phyloP scores from a whole-genome alignment of 2,888 invertebrate species.

The Shargacucullia verbasci region DNA sequence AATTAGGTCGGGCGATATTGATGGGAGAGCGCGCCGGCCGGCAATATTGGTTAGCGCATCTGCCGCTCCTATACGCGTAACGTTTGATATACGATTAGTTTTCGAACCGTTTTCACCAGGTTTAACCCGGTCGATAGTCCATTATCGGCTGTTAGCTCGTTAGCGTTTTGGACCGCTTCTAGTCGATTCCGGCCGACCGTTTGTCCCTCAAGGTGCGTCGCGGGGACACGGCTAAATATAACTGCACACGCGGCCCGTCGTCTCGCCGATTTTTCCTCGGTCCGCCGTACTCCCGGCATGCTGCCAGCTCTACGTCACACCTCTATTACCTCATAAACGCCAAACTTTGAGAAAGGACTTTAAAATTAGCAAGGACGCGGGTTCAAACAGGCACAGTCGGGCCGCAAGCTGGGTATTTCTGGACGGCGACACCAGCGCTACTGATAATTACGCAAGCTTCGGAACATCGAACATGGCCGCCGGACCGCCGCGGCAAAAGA shows the following conservation, averaged over 20 bases:
- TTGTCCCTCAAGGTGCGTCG: constrained; percentile 81
- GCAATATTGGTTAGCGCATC: constrained; percentile 87
- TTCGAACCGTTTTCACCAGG: constrained; percentile 69
- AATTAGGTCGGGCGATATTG: constrained; percentile 86
- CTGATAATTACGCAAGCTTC: constrained; percentile 80
- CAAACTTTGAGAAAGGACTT: constrained; percentile 87
- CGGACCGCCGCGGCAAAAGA: constrained; percentile 74
- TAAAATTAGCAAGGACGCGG: constrained; percentile 87
- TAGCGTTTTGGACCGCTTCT: constrained; percentile 35
- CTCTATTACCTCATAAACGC: constrained; percentile 85
- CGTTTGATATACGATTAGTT: constrained; percentile 86
- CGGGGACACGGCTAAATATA: constrained; percentile 65
- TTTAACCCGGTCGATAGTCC: constrained; percentile 53
- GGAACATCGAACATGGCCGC: constrained; percentile 78
- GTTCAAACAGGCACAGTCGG: constrained; percentile 67
- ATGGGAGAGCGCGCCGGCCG: constrained; percentile 73
- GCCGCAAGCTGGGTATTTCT: constrained; percentile 58
- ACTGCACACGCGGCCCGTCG: constrained; percentile 66
- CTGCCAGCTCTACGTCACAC: constrained; percentile 85
- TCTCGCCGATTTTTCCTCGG: constrained; percentile 78
- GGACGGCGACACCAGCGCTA: constrained; percentile 71
- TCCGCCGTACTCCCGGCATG: constrained; percentile 86
- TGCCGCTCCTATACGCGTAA: constrained; percentile 74
- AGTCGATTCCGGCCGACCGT: constrained; percentile 58
- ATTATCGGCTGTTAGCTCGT: constrained; percentile 49